phyloP scores from a whole-genome alignment of 2,113 vertebrate genomes.

The Planiliza haematocheilus region DNA sequence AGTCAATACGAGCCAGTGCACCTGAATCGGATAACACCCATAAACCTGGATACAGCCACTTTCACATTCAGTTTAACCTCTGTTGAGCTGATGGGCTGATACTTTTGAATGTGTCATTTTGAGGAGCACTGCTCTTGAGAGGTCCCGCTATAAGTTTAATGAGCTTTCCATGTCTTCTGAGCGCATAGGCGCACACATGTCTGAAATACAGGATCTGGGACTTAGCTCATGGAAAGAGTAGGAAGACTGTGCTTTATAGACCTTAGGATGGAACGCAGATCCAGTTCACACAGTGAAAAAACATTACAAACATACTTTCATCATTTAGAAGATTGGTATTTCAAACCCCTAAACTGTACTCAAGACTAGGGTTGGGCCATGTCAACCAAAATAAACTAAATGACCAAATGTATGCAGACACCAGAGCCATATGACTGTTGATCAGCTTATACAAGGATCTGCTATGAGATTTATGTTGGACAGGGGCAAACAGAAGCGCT shows the following conservation, averaged over 20 bases:
- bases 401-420: neutral
- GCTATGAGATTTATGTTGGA: neutral
- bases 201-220: neutral
- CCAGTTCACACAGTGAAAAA: neutral
- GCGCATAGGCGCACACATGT: neutral
- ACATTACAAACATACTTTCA: neutral
- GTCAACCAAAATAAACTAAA: neutral
- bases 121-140: constrained; percentile 8
- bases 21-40: constrained; percentile 41
- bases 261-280: neutral
- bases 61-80: constrained; percentile 39
- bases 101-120: constrained; percentile 17
- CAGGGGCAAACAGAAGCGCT: neutral
- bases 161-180: neutral
- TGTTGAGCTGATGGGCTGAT: constrained; percentile 19
- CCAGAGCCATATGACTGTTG: neutral
- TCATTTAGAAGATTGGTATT: neutral
- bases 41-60: constrained; percentile 38
- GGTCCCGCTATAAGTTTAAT: neutral
- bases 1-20: constrained; percentile 47
- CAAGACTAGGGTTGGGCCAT: neutral
- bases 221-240: neutral
- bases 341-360: neutral
- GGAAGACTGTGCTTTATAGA: neutral
- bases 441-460: neutral